A percentile compares a stretch with the other conserved stretches of the same genome.
Conservation (phyloP, 2,113 vertebrate genomes). For the Melanerpes aurifrons region DNA sequence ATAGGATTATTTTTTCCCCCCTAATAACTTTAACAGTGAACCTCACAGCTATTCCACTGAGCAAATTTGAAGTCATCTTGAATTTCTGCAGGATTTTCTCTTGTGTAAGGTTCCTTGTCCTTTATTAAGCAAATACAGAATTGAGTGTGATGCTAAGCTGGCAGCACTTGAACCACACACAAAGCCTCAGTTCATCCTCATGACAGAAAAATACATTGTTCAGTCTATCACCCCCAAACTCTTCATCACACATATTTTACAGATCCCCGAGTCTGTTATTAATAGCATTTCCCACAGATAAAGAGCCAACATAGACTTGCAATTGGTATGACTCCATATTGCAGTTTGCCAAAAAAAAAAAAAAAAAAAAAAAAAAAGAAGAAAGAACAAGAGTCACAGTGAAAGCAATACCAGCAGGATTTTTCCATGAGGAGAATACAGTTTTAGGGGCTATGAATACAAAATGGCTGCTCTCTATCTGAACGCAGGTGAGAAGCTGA, state of each 20-base stretch:
- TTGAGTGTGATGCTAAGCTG: slow-evolving; percentile 26
- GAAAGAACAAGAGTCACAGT: neutral
- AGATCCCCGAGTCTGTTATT: neutral
- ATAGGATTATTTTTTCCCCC: neutral
- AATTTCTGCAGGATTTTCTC: slow-evolving; percentile 41
- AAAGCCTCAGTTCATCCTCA: neutral
- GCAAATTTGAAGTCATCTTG: slow-evolving; percentile 44
- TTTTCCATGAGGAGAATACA: neutral
- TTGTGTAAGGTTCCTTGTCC: neutral
- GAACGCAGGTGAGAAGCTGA: neutral
- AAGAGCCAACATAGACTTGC: neutral
- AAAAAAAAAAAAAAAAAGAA: neutral
- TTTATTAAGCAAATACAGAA: neutral
- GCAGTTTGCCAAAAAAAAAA: neutral
- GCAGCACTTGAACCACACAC: neutral
- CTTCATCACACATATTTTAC: neutral
- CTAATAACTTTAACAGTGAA: slow-evolving; percentile 12
- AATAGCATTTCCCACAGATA: neutral
- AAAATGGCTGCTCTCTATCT: neutral
- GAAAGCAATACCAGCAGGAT: neutral
- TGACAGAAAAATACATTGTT: neutral
- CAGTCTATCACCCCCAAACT: neutral
- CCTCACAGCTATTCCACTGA: neutral
- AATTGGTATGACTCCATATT: neutral
- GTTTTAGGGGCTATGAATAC: neutral